These are phyloP conservation scores for Crotalus tigris DNA, from an alignment of 2,113 vertebrate species.

Conservation along the genomic window DNA sequence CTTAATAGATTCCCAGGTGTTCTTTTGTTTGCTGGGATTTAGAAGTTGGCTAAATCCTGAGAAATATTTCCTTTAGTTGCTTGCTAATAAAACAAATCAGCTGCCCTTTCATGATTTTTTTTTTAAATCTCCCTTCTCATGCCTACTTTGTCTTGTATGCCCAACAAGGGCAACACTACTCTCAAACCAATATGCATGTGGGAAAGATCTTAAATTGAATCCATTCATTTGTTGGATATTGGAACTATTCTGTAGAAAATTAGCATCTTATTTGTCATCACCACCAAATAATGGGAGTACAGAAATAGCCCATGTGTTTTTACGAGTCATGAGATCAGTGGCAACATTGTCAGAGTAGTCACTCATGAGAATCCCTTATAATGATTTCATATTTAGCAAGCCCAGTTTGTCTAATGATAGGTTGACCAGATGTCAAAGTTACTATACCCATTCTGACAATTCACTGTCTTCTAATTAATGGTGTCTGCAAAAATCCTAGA, in stretches of 20 bases:
- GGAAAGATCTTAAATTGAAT: not conserved
- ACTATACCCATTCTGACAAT: not conserved
- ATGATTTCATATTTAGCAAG: not conserved
- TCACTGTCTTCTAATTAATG: not conserved
- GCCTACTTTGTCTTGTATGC: not conserved
- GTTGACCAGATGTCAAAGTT: not conserved
- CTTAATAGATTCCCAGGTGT: constrained; percentile 20
- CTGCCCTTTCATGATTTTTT: not conserved
- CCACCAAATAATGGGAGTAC: not conserved
- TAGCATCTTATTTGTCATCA: not conserved
- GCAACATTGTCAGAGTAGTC: not conserved
- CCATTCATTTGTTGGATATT: not conserved
- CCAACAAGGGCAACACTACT: not conserved
- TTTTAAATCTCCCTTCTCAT: not conserved
- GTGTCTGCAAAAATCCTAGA: not conserved
- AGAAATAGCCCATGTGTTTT: not conserved
- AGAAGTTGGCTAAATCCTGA: constrained; percentile 9
- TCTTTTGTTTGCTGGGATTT: not conserved
- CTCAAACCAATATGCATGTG: not conserved
- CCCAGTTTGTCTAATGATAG: not conserved
- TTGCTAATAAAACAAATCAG: constrained; percentile 29
- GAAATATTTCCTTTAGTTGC: constrained; percentile 36
- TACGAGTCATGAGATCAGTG: not conserved
- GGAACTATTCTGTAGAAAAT: not conserved
- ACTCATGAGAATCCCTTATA: not conserved